These are phyloP conservation scores for Drosophila phalerata DNA, from an alignment of 2,888 invertebrate genomes.

Conservation along the genomic window DNA sequence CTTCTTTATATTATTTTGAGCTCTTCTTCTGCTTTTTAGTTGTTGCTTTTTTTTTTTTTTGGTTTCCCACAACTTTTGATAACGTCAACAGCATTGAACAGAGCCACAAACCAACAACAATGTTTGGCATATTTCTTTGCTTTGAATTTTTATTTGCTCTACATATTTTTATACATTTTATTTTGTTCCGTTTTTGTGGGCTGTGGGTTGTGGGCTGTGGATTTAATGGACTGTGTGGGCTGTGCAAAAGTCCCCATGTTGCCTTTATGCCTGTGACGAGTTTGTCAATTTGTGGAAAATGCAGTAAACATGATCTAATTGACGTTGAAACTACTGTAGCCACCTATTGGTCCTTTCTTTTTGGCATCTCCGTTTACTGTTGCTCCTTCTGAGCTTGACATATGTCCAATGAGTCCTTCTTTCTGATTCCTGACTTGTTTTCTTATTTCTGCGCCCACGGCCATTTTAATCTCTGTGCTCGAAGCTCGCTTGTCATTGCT, in stretches of 20 bases:
- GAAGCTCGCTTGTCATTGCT: slow-evolving; percentile 45
- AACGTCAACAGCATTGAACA: slow-evolving; percentile 79
- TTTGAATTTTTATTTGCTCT: slow-evolving; percentile 70
- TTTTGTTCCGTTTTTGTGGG: slow-evolving; percentile 8
- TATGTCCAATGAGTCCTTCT: slow-evolving; percentile 65
- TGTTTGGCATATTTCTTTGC: slow-evolving; percentile 57
- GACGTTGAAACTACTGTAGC: slow-evolving; percentile 72
- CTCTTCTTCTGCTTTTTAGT: neutral
- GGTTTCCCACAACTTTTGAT: slow-evolving; percentile 73
- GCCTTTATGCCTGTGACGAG: slow-evolving; percentile 57
- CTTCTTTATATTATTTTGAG: slow-evolving; percentile 16
- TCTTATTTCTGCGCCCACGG: slow-evolving; percentile 41
- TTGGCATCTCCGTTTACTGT: neutral
- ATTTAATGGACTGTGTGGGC: neutral
- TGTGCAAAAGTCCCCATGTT: slow-evolving; percentile 9
- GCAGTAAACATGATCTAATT: slow-evolving; percentile 80
- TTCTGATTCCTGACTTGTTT: slow-evolving; percentile 43
- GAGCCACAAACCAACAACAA: slow-evolving; percentile 66
- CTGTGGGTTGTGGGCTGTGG: neutral
- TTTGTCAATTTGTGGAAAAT: slow-evolving; percentile 81
- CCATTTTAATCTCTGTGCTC: slow-evolving; percentile 56
- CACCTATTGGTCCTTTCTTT: neutral
- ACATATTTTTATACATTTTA: slow-evolving; percentile 46
- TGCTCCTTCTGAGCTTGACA: slow-evolving; percentile 65
- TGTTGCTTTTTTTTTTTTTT: slow-evolving; percentile 15